These are phyloP conservation scores for Threskiornis aethiopicus DNA, from an alignment of 2,797 vertebrate genomes.

Conservation along the genomic window DNA sequence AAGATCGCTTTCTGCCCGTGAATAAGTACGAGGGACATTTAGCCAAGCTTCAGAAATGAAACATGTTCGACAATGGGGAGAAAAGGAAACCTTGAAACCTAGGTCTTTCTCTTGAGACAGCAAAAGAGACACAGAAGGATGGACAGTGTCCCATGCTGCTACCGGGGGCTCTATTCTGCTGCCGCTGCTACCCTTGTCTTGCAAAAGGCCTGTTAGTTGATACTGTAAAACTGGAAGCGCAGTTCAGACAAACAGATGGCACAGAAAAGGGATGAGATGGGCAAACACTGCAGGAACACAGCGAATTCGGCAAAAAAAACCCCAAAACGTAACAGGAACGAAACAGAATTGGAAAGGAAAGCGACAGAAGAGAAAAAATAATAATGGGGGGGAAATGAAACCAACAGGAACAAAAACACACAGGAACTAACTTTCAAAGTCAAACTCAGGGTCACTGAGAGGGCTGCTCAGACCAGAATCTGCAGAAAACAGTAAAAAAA, in stretches of 20 bases:
- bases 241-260: constrained; percentile 72
- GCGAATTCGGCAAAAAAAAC: background rate
- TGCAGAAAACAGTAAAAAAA: constrained; percentile 92
- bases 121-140: background rate
- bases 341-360: constrained; percentile 61
- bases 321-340: constrained; percentile 1
- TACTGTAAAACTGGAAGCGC: constrained; percentile 75
- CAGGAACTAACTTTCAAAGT: constrained; percentile 96
- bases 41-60: background rate
- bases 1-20: background rate
- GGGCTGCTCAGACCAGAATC: constrained; percentile 98
- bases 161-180: background rate
- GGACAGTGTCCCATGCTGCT: background rate
- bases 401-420: constrained; percentile 78
- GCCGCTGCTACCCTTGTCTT: background rate
- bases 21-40: background rate
- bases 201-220: background rate
- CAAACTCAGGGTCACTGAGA: constrained; percentile 94
- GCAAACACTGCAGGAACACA: constrained; percentile 75
- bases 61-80: background rate
- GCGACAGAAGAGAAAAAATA: constrained; percentile 47
- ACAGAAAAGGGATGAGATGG: constrained; percentile 74
- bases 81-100: background rate
- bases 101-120: background rate
- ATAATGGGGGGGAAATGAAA: constrained; percentile 64